phyloP scores from a whole-genome alignment of 1,140 invertebrate genomes.

The Eumeta japonica region DNA sequence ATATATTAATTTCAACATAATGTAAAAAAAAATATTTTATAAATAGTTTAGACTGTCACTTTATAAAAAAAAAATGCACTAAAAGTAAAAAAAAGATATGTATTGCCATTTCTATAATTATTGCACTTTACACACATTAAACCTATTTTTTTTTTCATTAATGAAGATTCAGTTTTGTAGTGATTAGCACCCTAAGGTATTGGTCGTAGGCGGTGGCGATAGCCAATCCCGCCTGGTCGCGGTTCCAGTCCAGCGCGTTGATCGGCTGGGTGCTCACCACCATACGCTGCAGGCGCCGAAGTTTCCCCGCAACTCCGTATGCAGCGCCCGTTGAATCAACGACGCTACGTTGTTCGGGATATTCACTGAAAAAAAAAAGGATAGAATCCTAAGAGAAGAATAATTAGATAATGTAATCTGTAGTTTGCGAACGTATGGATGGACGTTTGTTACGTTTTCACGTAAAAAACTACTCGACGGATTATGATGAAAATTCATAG shows the following conservation, averaged over 20 bases:
- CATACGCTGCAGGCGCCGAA: constrained; percentile 77
- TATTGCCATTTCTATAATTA: too few species aligned
- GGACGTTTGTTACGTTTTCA: too few species aligned
- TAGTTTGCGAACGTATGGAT: constrained; percentile 1
- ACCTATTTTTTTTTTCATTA: constrained; percentile 8
- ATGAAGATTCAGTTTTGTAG: constrained; percentile 81
- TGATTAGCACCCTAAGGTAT: constrained; percentile 81
- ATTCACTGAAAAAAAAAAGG: constrained; percentile 64
- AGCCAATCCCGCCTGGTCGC: constrained; percentile 83
- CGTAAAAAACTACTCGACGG: too few species aligned
- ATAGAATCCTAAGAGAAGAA: neutral
- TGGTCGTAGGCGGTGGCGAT: constrained; percentile 93
- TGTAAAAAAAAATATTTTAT: neutral
- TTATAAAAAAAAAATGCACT: too few species aligned
- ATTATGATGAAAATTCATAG: too few species aligned
- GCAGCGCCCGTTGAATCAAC: constrained; percentile 69
- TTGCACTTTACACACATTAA: neutral
- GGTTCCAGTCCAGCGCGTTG: constrained; percentile 87
- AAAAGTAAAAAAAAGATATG: too few species aligned
- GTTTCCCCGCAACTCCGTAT: constrained; percentile 72
- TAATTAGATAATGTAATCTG: constrained; percentile 2
- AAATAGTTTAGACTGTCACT: too few species aligned
- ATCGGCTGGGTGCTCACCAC: constrained; percentile 86
- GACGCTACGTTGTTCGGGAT: constrained; percentile 73
- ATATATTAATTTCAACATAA: neutral